These are phyloP conservation scores for Liposcelis brunnea DNA, from an alignment of 2,888 invertebrate species.

Conservation along the genomic window DNA sequence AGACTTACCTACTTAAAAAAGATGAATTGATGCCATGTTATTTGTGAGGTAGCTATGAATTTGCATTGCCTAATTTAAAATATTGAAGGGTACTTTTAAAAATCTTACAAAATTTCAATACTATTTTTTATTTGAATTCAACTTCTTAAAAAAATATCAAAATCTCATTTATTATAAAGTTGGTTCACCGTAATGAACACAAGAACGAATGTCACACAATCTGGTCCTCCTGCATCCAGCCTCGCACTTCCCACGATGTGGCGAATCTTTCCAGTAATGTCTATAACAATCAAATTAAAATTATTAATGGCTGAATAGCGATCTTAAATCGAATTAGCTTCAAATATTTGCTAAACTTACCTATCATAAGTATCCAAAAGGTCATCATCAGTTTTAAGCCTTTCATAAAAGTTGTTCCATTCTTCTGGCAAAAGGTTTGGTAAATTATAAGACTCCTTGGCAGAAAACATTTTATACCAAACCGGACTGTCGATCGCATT, in stretches of 20 bases:
- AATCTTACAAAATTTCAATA: too few species aligned
- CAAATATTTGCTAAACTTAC: too few species aligned
- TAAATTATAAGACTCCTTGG: not conserved
- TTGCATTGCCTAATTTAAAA: too few species aligned
- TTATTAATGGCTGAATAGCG: too few species aligned
- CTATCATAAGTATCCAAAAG: not conserved
- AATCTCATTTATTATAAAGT: too few species aligned
- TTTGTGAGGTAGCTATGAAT: too few species aligned
- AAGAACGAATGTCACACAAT: not conserved
- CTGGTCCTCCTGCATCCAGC: not conserved
- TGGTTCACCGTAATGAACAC: not conserved
- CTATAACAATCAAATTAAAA: not conserved
- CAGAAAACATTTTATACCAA: conserved; percentile 4
- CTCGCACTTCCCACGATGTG: not conserved
- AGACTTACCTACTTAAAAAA: too few species aligned
- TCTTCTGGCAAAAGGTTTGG: not conserved
- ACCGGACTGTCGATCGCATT: conserved; percentile 1
- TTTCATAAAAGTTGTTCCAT: conserved; percentile 1
- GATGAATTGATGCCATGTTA: too few species aligned
- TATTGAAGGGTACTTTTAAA: too few species aligned
- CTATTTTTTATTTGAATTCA: too few species aligned
- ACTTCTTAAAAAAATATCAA: too few species aligned
- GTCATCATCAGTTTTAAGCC: not conserved
- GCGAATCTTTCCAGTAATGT: conserved; percentile 1
- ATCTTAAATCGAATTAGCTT: too few species aligned